Base-by-base conservation (phyloP, 2,113 vertebrate species). In the Maylandia zebra region DNA sequence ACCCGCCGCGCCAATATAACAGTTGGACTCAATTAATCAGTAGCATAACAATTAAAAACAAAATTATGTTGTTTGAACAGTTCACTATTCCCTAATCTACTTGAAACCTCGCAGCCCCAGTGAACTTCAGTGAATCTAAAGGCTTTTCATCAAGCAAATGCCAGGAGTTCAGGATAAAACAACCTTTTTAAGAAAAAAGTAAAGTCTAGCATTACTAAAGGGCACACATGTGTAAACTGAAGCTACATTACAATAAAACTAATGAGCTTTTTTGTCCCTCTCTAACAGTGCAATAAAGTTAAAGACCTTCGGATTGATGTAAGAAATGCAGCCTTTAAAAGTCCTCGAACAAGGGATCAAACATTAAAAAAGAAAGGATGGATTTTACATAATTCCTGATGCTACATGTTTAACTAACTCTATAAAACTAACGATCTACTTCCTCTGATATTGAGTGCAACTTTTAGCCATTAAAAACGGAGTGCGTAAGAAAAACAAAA, bases 371-470 rank as follows among this genome's bases (percentile, higher is more conserved):
- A 41, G 12, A 45, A 59, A 88, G 24, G 48, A 69, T 17, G 24
- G 48, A 69, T 43, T 48, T 61, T 83, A 56, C 38, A 82, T n/a
- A 64, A 50, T 69, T 71, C 53, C 53, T 22, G 74, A 82, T 2
- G 48, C 24, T 56, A 55, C 50, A 8, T 52, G 16, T 61, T 55
- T 30, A 38, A 81, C 22, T 66, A 80, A 84, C 50, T 24, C 36
- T 24, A 22, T 79, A 59, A 88, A 48, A 19, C 30, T 55, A 78
- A n/a, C 34, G 7, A 48, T 45, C 36, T 5, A 50, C 4, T 83
- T 76, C 81, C 53, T 81, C 27, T 4, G 27, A 79, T 41, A 87
- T 27, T 16, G 14, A 84, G 84, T 86, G 83, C 81, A 90, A 59
- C 36, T 83, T 71, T 83, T 5, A 80, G 66, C 41, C 19, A 85